Conservation (phyloP, 2,113 vertebrate species). For the Nothoprocta perdicaria region DNA sequence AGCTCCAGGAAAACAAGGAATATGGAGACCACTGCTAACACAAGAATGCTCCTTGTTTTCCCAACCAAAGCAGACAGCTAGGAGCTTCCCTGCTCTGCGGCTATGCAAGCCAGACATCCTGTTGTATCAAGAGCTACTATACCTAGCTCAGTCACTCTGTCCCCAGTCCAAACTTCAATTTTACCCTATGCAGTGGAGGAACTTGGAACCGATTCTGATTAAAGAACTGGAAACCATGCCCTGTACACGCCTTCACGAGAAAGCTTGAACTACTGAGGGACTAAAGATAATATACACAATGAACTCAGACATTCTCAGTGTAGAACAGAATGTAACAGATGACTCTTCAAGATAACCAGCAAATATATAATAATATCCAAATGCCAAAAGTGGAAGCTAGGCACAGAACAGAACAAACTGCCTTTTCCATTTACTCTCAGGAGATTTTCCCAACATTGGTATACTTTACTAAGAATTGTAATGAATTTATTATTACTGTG, state of each 20-base stretch:
- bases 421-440: not conserved
- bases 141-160: not conserved
- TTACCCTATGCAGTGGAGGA: not conserved
- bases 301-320: not conserved
- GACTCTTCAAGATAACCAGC: slow-evolving; percentile 11
- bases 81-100: not conserved
- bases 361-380: not conserved
- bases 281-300: not conserved
- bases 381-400: not conserved
- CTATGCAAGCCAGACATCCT: not conserved
- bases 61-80: not conserved
- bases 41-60: not conserved
- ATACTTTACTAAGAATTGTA: not conserved
- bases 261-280: not conserved
- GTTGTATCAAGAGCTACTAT: not conserved
- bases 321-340: slow-evolving; percentile 33
- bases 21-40: too few species aligned
- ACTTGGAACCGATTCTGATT: not conserved
- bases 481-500: not conserved
- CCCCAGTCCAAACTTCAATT: not conserved
- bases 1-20: too few species aligned
- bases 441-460: not conserved
- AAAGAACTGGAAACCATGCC: not conserved
- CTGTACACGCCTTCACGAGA: not conserved
- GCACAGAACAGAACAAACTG: fast-evolving